phyloP scores from a whole-genome alignment of 2,113 vertebrate species.

The Phycodurus eques region DNA sequence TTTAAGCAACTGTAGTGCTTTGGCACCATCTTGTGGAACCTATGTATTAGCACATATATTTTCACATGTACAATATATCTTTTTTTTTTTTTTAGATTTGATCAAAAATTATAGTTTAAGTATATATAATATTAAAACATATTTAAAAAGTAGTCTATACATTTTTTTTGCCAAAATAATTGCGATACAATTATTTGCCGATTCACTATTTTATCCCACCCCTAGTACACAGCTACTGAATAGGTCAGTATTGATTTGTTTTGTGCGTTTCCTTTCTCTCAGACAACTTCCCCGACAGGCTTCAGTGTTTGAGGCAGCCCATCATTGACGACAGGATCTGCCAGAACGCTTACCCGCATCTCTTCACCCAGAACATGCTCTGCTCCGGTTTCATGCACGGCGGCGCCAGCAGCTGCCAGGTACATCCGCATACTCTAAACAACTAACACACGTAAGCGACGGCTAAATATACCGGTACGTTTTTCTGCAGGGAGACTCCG shows the following conservation, averaged over 20 bases:
- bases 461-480: neutral
- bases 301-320: constrained; percentile 81
- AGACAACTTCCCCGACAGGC: constrained; percentile 68
- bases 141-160: too few relatives aligned
- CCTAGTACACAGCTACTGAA: neutral
- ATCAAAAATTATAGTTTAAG: too few relatives aligned
- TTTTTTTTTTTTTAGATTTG: too few relatives aligned
- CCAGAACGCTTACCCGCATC: constrained; percentile 67
- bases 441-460: neutral
- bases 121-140: too few relatives aligned
- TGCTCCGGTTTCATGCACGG: constrained; percentile 80
- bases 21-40: too few relatives aligned
- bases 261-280: neutral
- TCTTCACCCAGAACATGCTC: constrained; percentile 80
- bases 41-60: too few relatives aligned
- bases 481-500: constrained; percentile 72
- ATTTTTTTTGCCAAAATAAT: too few relatives aligned
- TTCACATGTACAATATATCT: too few relatives aligned
- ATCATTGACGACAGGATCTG: constrained; percentile 71
- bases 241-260: neutral
- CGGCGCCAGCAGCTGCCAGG: constrained; percentile 70
- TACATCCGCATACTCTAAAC: constrained; percentile 11
- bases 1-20: too few relatives aligned
- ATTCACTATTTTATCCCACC: too few relatives aligned
- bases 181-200: too few relatives aligned